Evolutionary conservation across 2,888 invertebrate genomes (phyloP).

Genomic region (Ellobium chinense): DNA sequence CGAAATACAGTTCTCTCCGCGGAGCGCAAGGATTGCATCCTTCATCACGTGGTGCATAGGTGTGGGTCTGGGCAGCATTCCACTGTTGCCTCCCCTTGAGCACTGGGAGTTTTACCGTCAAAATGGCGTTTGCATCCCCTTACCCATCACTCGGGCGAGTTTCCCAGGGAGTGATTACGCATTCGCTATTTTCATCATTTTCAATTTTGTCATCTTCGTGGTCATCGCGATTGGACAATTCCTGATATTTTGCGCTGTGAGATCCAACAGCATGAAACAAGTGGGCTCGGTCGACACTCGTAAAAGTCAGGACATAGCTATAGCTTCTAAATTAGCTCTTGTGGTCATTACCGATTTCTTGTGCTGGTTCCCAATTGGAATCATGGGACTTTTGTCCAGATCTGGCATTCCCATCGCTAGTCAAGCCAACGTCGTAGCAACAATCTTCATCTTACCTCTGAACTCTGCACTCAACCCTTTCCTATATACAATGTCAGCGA

Average conservation of each 20-base stretch:
- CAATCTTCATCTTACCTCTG: conserved; percentile 80
- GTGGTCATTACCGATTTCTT: conserved; percentile 68
- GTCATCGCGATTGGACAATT: conserved; percentile 71
- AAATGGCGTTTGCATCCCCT: conserved; percentile 74
- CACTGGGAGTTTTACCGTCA: conserved; percentile 67
- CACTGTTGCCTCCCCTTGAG: conserved; percentile 60
- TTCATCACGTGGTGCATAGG: conserved; percentile 65
- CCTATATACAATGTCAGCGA: conserved; percentile 13
- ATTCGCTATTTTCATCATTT: conserved; percentile 71
- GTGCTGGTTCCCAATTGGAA: conserved; percentile 69
- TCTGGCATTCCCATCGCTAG: conserved; percentile 24
- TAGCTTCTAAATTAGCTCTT: conserved; percentile 68
- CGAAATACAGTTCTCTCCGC: conserved; percentile 56
- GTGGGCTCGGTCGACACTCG: background rate
- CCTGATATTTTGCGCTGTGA: conserved; percentile 70
- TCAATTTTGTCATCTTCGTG: conserved; percentile 72
- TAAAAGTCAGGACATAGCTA: conserved; percentile 41
- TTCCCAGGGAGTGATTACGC: conserved; percentile 76
- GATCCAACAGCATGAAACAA: conserved; percentile 15
- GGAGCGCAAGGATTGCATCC: conserved; percentile 58
- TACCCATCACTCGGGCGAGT: conserved; percentile 74
- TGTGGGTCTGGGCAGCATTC: conserved; percentile 65
- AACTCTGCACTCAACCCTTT: conserved; percentile 81
- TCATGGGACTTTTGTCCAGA: conserved; percentile 34
- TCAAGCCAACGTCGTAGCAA: conserved; percentile 31